Base-by-base conservation (phyloP, 1,140 invertebrate species). In the Drosophila tropicalis region DNA sequence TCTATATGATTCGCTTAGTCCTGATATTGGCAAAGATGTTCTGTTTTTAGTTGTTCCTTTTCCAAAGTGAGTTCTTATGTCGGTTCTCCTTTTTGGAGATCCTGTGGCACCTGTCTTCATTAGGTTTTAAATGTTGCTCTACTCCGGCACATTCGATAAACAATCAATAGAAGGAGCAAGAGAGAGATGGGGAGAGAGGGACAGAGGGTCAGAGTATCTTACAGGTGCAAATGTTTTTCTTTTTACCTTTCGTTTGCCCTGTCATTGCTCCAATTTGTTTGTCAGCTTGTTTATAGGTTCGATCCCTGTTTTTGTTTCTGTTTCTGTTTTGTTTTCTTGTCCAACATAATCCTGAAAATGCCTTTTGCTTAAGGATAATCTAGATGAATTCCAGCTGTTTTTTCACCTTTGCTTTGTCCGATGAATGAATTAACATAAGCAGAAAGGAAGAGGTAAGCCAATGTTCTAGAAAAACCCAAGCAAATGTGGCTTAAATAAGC, bases 31-130 rank as follows among this genome's bases (percentile, higher is more conserved):
- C 9, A 3, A 36, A 36, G 10, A 2, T 1, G 9, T 12, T 36
- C 3, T 0, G 34, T 36, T 10, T 72, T 60, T 75, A 32, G 36
- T 19, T 63, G 41, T 76, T 19, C 36, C 62, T 32, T 61, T 22
- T 5, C 10, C 12, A 29, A 7, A 51, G 25, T 22, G 3, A 36
- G 25, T 9, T 55, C 51, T 25, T 36, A 32, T 63, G 54, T 29
- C 32, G 29, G 29, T 36, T 6, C 56, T 36, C 36, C 12, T 22
- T 12, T 10, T 17, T 54, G 1, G 56, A 10, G 56, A 10, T 13
- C 65, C 40, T 44, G 32, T 47, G 73, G 76, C 82, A 86, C 82
- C 82, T 86, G 83, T 82, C 82, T 86, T 86, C 79, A 86, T 86
- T 87, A 86, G 77, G 67, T 81, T 44, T 29, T 44, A 10, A 19